A percentile compares a stretch with the other conserved stretches of the same genome.
Conservation (phyloP, 2,797 vertebrate genomes). For the Erethizon dorsatum region DNA sequence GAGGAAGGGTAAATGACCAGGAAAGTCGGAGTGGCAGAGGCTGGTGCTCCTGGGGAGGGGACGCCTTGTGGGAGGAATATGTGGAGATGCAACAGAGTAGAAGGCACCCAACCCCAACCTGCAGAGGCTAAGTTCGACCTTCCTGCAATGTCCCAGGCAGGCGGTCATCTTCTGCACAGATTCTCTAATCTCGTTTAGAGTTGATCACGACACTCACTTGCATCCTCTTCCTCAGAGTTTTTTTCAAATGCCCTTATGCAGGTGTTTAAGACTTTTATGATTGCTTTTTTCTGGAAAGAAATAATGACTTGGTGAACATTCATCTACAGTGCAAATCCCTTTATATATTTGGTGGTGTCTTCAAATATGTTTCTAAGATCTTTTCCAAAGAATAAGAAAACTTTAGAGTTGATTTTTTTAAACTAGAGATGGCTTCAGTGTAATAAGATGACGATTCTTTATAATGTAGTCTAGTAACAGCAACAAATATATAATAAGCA, state of each 20-base stretch:
- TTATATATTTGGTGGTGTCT: neutral
- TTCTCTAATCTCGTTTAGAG: neutral
- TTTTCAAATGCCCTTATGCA: neutral
- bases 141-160: neutral
- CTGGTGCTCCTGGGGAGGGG: neutral
- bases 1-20: neutral
- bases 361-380: neutral
- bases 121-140: neutral
- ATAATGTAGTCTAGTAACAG: conserved; percentile 25
- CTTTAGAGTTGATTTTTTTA: conserved; percentile 1
- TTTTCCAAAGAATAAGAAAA: conserved; percentile 24
- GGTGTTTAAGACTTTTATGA: conserved; percentile 13
- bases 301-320: neutral
- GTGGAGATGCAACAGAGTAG: neutral
- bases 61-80: neutral
- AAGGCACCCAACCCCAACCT: neutral
- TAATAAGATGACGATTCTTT: conserved; percentile 38
- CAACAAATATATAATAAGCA: neutral
- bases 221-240: conserved; percentile 16
- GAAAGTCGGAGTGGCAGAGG: neutral
- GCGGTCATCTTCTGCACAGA: neutral
- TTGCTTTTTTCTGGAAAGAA: conserved; percentile 24
- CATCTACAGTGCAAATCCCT: neutral
- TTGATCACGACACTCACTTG: neutral
- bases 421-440: neutral